Evolutionary conservation across 2,113 vertebrate species (phyloP).

Genomic region (Micronisus gabar): DNA sequence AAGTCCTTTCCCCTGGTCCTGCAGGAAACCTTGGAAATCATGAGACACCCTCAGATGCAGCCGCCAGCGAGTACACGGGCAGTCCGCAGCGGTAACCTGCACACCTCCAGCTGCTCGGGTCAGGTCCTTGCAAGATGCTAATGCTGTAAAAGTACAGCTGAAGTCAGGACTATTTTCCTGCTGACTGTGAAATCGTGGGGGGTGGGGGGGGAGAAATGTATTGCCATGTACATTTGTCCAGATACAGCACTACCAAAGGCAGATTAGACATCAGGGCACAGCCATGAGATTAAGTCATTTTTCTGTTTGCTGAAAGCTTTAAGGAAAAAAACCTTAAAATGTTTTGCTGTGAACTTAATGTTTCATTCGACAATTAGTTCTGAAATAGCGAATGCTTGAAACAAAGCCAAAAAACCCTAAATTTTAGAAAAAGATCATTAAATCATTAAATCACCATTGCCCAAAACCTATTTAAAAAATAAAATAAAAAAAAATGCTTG

Average conservation of each 20-base stretch:
- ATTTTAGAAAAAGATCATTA: neutral
- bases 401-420: neutral
- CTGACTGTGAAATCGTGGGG: neutral
- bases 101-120: neutral
- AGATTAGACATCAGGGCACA: neutral
- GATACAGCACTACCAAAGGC: neutral
- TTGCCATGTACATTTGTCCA: slow-evolving; percentile 6
- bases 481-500: neutral
- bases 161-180: slow-evolving; percentile 48
- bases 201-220: neutral
- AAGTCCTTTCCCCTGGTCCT: neutral
- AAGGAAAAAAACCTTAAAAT: neutral
- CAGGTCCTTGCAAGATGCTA: slow-evolving; percentile 13
- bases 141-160: slow-evolving; percentile 1
- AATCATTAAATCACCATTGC: neutral
- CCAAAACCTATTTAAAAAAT: neutral
- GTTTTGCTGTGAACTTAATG: neutral
- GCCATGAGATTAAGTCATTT: neutral
- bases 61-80: neutral
- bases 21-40: neutral
- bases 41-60: neutral
- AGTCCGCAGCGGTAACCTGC: neutral
- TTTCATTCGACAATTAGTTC: neutral
- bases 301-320: neutral
- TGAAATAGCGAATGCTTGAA: neutral